Base-by-base conservation (phyloP, 2,113 vertebrate genomes). In the Acinonyx jubatus region DNA sequence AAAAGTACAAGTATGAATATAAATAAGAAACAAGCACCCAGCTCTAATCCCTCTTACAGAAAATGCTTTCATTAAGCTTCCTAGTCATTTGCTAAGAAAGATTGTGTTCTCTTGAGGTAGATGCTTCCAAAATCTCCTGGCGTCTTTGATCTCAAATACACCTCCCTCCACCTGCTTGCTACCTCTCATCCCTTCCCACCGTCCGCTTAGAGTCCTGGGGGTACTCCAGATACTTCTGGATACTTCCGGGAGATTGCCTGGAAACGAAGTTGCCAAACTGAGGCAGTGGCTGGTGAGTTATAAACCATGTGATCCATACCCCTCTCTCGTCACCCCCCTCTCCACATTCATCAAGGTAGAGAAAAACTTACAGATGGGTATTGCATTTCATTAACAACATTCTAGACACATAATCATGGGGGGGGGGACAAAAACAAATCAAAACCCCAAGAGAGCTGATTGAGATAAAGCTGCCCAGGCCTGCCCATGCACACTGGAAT, bases 1-100 rank as follows among this genome's bases (percentile, higher is more conserved):
- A 18, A 27, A 50, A 63, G 3, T 11, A 4, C n/a, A 69, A 50
- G 61, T 23, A 1, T 0, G 45, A 41, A 38, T 21, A 11, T 18
- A 45, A 11, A 10, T 1, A 19, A 41, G 25, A 45, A 23, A 13
- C 0, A 4, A 18, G 65, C 41, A 0, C 55, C 69, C 31, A 18
- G 52, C 5, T 4, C 50, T 15, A 23, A 48, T 31, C 61, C 29
- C 21, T 52, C 68, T 25, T 50, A 12, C 57, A 38, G 71, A 71
- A 33, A 48, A 55, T 9, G 3, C 23, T 19, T n/a, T 48, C 4
- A 2, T 15, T 14, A 50, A 25, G 68, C 4, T 69, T 63, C 83
- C 41, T 21, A 4, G 33, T 12, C 29, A 4, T 48, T 27, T 12
- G 25, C 50, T 38, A 2, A 36, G 27, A 13, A 29, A 41, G 57